Evolutionary conservation across 1,140 invertebrate species (phyloP), one percentile per base, ranked within the genome.

Genomic region (Orussus abietinus): DNA sequence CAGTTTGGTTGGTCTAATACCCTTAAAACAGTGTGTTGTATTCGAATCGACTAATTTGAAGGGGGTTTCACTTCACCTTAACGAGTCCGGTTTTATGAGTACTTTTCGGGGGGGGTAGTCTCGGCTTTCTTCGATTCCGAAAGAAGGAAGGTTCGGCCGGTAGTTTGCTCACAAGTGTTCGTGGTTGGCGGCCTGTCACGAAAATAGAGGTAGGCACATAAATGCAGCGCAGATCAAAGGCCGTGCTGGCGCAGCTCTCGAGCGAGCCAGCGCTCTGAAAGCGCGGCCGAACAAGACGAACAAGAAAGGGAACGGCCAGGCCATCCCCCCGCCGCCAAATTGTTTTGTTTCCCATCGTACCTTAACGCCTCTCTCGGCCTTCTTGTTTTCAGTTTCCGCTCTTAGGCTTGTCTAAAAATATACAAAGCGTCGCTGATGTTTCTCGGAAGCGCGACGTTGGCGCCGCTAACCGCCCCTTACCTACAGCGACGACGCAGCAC

Each of bases 261-360:
- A n/a, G n/a, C n/a, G n/a, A n/a, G n/a, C n/a, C n/a, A n/a, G n/a
- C n/a, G n/a, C n/a, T n/a, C n/a, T n/a, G n/a, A n/a, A n/a, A n/a
- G n/a, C n/a, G n/a, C n/a, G 22, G 22, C 22, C n/a, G 22, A 25
- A 25, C 22, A 25, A 6, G 22, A 25, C 22, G 22, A 25, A n/a
- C 22, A 25, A 25, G 22, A 25, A n/a, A 25, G 22, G n/a, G n/a
- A 25, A 25, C n/a, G 22, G 22, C 22, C n/a, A 25, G 22, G n/a
- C 22, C 22, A 25, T 25, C 22, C 22, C 6, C n/a, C 22, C 22
- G n/a, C n/a, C 22, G 22, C 22, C 22, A 25, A 25, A 25, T 25
- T 25, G 22, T 25, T 25, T 25, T 25, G 22, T 25, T 25, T n/a
- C 22, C 22, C 22, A n/a, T 25, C 22, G 22, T 25, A 7, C 22